A percentile compares a stretch with the other conserved stretches of the same genome.
These are phyloP conservation scores for Lacanobia wlatinum DNA, from an alignment of 2,888 invertebrate species.

Conservation along the genomic window DNA sequence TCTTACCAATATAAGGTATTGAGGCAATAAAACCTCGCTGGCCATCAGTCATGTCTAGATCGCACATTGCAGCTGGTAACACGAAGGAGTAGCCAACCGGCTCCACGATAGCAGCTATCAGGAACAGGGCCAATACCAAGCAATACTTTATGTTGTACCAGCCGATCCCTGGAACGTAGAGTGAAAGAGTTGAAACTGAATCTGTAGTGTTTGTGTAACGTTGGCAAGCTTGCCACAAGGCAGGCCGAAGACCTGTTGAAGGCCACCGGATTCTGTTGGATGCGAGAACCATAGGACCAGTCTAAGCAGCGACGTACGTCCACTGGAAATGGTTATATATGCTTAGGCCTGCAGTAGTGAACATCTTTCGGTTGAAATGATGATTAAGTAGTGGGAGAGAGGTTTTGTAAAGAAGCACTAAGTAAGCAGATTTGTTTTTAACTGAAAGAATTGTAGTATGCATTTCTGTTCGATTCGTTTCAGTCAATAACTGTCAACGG, in stretches of 20 bases:
- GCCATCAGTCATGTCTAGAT: slow-evolving; percentile 90
- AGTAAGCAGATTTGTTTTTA: too few relatives aligned
- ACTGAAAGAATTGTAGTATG: too few relatives aligned
- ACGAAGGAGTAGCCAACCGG: slow-evolving; percentile 92
- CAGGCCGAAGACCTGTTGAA: not conserved
- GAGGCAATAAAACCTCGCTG: slow-evolving; percentile 91
- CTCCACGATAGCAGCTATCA: slow-evolving; percentile 92
- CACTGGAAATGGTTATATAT: too few relatives aligned
- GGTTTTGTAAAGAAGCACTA: too few relatives aligned
- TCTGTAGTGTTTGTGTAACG: not conserved
- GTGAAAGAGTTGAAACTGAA: not conserved
- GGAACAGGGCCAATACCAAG: slow-evolving; percentile 78
- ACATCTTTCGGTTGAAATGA: too few relatives aligned
- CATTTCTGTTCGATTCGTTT: too few relatives aligned
- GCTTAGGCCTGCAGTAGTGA: too few relatives aligned
- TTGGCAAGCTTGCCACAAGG: not conserved
- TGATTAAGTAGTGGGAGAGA: too few relatives aligned
- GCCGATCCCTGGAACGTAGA: slow-evolving; percentile 79
- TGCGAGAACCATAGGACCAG: not conserved
- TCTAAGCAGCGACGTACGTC: too few relatives aligned
- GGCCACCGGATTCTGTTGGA: not conserved
- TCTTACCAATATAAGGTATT: slow-evolving; percentile 91
- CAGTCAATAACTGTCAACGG: not conserved
- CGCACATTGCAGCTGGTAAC: slow-evolving; percentile 92
- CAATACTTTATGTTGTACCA: slow-evolving; percentile 83